Percentiles rank a stretch among this genome's conserved stretches.
These are phyloP conservation scores for Mugil cephalus DNA, from an alignment of 2,113 vertebrate species.

Conservation along the genomic window DNA sequence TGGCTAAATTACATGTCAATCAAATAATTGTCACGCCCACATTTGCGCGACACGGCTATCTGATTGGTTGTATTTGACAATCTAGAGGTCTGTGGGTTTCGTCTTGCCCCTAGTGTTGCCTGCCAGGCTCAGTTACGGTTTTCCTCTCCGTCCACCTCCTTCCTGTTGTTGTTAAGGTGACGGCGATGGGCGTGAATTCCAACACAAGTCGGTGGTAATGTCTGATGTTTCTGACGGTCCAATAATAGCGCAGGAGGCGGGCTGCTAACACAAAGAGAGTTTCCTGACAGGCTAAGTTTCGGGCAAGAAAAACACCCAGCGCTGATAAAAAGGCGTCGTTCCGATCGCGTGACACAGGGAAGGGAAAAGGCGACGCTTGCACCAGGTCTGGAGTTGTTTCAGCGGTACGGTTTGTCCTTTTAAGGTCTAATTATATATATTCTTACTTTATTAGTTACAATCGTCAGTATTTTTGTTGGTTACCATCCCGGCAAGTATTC, in stretches of 20 bases:
- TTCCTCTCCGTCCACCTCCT: too few species aligned
- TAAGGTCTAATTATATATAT: rapidly evolving
- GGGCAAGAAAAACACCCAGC: rapidly evolving
- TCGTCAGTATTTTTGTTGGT: background rate
- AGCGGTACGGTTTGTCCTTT: slow-evolving; percentile 2
- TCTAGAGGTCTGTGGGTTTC: rapidly evolving
- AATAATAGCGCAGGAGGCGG: background rate
- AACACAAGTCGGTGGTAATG: too few species aligned
- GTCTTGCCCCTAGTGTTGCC: rapidly evolving
- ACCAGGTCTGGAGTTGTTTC: rapidly evolving
- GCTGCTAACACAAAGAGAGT: rapidly evolving
- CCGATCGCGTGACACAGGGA: slow-evolving; percentile 55
- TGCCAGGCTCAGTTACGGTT: background rate
- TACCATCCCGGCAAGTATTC: rapidly evolving
- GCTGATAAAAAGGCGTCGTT: slow-evolving; percentile 2
- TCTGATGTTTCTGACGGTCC: background rate
- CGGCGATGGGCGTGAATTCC: too few species aligned
- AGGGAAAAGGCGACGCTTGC: background rate
- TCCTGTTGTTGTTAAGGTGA: background rate
- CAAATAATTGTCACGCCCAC: background rate
- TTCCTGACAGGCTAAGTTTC: slow-evolving; percentile 16
- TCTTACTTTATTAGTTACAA: background rate
- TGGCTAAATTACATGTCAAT: slow-evolving; percentile 40
- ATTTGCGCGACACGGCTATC: background rate
- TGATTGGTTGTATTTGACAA: slow-evolving; percentile 47